A percentile compares a stretch with the other conserved stretches of the same genome.
Evolutionary conservation across 2,888 invertebrate genomes (phyloP).

Genomic region (Sesamia inferens): DNA sequence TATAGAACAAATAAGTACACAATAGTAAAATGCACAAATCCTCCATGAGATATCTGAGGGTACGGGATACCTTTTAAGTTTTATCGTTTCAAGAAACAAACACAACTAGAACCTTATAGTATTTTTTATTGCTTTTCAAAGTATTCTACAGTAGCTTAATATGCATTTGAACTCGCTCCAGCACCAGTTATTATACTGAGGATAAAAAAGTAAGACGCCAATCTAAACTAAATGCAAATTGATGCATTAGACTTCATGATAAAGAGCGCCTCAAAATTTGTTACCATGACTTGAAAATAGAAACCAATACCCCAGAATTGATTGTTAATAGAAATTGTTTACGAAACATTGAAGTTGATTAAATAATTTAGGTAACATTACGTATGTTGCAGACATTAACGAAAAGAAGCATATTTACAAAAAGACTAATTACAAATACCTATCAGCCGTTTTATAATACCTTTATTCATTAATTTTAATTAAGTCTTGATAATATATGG

Average conservation of each 20-base stretch:
- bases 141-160: no score
- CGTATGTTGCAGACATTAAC: constrained; percentile 8
- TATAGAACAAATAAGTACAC: no score
- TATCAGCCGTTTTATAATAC: background rate
- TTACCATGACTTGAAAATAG: constrained; percentile 3
- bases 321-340: background rate
- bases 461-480: background rate
- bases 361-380: background rate
- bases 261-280: background rate
- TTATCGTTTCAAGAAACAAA: no score
- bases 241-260: background rate
- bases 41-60: no score
- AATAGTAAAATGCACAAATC: no score
- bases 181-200: no score
- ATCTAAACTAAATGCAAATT: background rate
- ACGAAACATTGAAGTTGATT: background rate
- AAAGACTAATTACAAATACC: background rate
- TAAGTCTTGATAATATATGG: background rate
- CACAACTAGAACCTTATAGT: no score
- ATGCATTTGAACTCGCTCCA: no score
- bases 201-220: background rate
- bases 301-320: background rate
- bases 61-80: no score
- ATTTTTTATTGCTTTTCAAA: no score
- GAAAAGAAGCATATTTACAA: background rate